These are phyloP conservation scores for Melieria crassipennis DNA, from an alignment of 2,888 invertebrate species.

Conservation along the genomic window DNA sequence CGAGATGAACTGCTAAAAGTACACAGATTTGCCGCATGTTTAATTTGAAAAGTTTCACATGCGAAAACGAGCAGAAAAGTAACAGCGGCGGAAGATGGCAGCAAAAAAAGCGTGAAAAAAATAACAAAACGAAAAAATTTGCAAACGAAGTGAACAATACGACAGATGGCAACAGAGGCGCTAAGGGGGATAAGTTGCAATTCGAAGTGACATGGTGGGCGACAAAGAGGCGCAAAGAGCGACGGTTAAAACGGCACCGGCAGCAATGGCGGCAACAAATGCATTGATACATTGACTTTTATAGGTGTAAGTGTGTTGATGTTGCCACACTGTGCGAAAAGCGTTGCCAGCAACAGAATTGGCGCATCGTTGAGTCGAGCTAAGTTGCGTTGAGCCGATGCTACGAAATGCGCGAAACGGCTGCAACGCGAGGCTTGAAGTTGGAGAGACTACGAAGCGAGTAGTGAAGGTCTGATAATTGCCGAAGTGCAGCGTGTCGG, in stretches of 20 bases:
- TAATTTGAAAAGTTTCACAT: constrained; percentile 34
- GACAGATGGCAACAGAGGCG: background rate
- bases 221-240: background rate
- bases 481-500: too few relatives aligned
- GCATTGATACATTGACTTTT: background rate
- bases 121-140: background rate
- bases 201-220: background rate
- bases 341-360: background rate
- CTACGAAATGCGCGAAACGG: background rate
- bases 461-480: too few relatives aligned
- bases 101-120: constrained; percentile 7
- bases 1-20: constrained; percentile 32
- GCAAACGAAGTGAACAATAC: background rate
- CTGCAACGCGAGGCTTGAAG: background rate
- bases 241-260: background rate
- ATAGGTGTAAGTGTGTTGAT: background rate
- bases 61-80: constrained; percentile 4
- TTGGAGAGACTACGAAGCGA: background rate
- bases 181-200: background rate
- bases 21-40: constrained; percentile 32
- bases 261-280: background rate
- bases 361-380: background rate
- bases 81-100: constrained; percentile 8
- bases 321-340: background rate
- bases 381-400: background rate